phyloP scores from a whole-genome alignment of 2,888 invertebrate genomes.

The Parnassius apollo region DNA sequence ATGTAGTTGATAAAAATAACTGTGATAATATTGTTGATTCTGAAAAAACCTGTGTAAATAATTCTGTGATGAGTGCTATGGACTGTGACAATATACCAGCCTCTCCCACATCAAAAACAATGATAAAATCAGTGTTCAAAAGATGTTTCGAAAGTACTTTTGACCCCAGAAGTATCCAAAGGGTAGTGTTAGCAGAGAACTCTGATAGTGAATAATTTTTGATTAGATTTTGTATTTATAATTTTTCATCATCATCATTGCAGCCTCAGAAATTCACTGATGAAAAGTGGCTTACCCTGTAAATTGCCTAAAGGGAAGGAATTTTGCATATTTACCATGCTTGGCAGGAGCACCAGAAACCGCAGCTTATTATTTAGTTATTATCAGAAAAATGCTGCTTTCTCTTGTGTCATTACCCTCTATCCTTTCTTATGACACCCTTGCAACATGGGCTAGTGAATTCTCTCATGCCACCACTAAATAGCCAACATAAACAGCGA shows the following conservation, averaged over 20 bases:
- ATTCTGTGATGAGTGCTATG: slow-evolving; percentile 38
- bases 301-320: too few species aligned
- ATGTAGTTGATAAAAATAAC: slow-evolving; percentile 24
- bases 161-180: slow-evolving; percentile 81
- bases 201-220: slow-evolving; percentile 82
- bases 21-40: slow-evolving; percentile 36
- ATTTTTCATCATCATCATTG: background rate
- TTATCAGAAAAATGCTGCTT: too few species aligned
- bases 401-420: too few species aligned
- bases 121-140: slow-evolving; percentile 84
- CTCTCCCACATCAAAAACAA: slow-evolving; percentile 82
- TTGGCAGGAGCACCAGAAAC: too few species aligned
- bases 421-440: too few species aligned
- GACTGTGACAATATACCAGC: slow-evolving; percentile 78
- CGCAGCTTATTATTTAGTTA: too few species aligned
- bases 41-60: slow-evolving; percentile 35
- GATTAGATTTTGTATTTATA: slow-evolving; percentile 12
- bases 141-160: slow-evolving; percentile 89
- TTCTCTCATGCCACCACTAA: too few species aligned
- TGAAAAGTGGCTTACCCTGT: too few species aligned
- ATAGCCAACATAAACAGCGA: too few species aligned
- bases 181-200: slow-evolving; percentile 84
- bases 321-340: too few species aligned
- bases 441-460: too few species aligned
- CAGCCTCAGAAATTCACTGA: too few species aligned